Conservation (phyloP, 1,140 invertebrate genomes). For the Conus betulinus region DNA sequence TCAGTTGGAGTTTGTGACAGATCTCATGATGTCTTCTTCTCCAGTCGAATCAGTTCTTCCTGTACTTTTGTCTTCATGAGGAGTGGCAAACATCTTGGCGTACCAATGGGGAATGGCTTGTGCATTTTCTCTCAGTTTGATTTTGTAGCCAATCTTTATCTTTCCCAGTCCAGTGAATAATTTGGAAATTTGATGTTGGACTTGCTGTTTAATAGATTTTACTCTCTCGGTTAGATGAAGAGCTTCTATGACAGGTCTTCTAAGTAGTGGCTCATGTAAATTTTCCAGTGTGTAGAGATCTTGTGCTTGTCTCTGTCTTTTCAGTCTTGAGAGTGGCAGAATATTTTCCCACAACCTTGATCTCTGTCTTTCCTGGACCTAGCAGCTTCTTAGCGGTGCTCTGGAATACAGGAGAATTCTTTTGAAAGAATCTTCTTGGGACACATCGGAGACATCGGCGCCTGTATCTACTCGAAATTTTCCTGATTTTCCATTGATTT, state of each 20-base stretch:
- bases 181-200: slow-evolving; percentile 4
- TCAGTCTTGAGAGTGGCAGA: neutral
- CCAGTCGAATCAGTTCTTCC: neutral
- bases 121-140: slow-evolving; percentile 17
- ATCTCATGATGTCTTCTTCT: slow-evolving; percentile 54
- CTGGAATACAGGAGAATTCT: slow-evolving; percentile 19
- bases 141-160: slow-evolving; percentile 23
- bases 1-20: slow-evolving; percentile 56
- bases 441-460: slow-evolving; percentile 8
- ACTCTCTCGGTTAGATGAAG: slow-evolving; percentile 46
- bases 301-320: neutral
- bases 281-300: slow-evolving; percentile 6
- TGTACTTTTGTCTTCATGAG: slow-evolving; percentile 18
- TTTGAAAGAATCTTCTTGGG: neutral
- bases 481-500: neutral
- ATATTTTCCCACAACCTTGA: neutral
- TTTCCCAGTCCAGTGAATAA: slow-evolving; percentile 29
- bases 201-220: slow-evolving; percentile 39
- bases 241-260: neutral
- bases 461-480: slow-evolving; percentile 21
- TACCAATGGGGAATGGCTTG: slow-evolving; percentile 14
- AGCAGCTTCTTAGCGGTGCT: slow-evolving; percentile 1
- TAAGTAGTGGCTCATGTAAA: slow-evolving; percentile 11
- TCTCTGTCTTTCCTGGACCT: neutral
- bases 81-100: slow-evolving; percentile 8